These are phyloP conservation scores for Trichogramma evanescens DNA, from an alignment of 2,888 invertebrate genomes.

Conservation along the genomic window DNA sequence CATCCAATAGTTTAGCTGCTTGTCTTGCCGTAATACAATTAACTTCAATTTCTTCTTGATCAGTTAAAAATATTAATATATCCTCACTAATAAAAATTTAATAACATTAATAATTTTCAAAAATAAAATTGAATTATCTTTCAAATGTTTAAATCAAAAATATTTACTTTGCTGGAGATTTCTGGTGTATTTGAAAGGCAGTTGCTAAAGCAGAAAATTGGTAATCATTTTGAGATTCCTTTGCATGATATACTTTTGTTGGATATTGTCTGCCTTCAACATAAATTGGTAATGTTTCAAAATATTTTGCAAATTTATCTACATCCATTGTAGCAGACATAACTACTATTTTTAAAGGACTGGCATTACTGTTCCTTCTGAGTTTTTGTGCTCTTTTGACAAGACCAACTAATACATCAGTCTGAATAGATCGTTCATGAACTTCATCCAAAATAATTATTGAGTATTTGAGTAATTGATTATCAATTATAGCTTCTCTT, in stretches of 20 bases:
- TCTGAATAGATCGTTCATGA: conserved; percentile 89
- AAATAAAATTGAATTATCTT: background rate
- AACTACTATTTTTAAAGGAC: conserved; percentile 69
- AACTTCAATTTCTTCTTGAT: conserved; percentile 95
- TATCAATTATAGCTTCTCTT: conserved; percentile 79
- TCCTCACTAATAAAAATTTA: conserved; percentile 64
- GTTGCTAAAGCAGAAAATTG: conserved; percentile 76
- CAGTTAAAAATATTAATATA: conserved; percentile 88
- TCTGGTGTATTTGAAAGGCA: conserved; percentile 80
- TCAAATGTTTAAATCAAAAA: background rate
- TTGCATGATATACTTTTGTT: conserved; percentile 67
- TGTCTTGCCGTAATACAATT: conserved; percentile 67
- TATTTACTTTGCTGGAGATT: conserved; percentile 71
- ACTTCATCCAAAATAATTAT: conserved; percentile 88
- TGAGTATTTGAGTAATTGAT: conserved; percentile 67
- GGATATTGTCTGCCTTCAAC: conserved; percentile 84
- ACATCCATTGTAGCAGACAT: conserved; percentile 98
- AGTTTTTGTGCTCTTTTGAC: conserved; percentile 79
- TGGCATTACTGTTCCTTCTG: conserved; percentile 55
- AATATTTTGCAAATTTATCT: conserved; percentile 85
- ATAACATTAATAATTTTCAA: conserved; percentile 1
- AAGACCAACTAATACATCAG: conserved; percentile 89
- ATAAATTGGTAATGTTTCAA: conserved; percentile 77
- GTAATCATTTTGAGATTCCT: conserved; percentile 73
- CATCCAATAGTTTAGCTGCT: conserved; percentile 60